Evolutionary conservation across 2,888 invertebrate species (phyloP).

Genomic region (Mimachlamys varia): DNA sequence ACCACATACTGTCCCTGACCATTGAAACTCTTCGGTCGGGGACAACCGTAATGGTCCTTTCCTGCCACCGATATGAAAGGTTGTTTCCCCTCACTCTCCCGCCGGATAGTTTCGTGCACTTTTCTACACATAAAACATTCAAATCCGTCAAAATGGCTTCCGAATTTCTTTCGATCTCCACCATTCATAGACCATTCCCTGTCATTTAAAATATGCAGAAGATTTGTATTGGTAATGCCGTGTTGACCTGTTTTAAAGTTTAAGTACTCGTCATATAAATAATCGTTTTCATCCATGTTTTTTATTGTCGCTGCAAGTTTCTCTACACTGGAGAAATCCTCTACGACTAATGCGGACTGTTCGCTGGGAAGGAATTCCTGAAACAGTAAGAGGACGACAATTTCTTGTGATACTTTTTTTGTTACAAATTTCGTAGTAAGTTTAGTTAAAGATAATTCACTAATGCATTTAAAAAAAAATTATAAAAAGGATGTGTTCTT

Average conservation of each 20-base stretch:
- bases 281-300: constrained; percentile 71
- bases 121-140: constrained; percentile 76
- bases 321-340: constrained; percentile 70
- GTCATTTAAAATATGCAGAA: constrained; percentile 59
- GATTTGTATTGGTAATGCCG: constrained; percentile 65
- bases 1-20: constrained; percentile 61
- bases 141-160: constrained; percentile 66
- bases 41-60: constrained; percentile 83
- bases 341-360: constrained; percentile 70
- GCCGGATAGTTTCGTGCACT: constrained; percentile 62
- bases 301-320: constrained; percentile 71
- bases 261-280: constrained; percentile 69
- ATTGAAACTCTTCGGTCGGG: constrained; percentile 79
- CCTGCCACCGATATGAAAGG: constrained; percentile 54
- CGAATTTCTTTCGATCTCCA: constrained; percentile 31
- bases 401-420: too few relatives aligned
- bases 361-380: constrained; percentile 74
- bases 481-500: too few relatives aligned
- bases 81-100: constrained; percentile 57
- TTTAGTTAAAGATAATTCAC: too few relatives aligned
- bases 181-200: constrained; percentile 65
- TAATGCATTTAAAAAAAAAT: too few relatives aligned
- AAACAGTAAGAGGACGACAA: not conserved
- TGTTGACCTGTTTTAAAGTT: constrained; percentile 60
- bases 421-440: too few relatives aligned